A percentile compares a stretch with the other conserved stretches of the same genome.
phyloP scores from a whole-genome alignment of 1,140 invertebrate species.

The Tetragonula clypearis region DNA sequence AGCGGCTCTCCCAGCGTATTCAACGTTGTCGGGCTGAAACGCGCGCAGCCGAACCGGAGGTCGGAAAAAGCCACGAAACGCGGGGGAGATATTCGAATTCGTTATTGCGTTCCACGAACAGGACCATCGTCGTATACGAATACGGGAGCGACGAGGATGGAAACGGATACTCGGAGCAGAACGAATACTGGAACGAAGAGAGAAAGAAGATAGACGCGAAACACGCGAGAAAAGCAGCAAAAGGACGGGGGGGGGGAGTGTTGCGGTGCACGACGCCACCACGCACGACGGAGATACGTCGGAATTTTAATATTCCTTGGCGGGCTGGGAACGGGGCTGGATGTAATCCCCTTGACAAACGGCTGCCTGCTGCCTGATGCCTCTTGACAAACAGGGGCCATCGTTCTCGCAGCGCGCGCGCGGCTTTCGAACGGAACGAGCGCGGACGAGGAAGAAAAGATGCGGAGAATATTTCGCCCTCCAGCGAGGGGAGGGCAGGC shows the following conservation, averaged over 20 bases:
- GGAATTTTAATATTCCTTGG: slow-evolving; percentile 73
- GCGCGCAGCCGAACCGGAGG: not conserved
- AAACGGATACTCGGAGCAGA: not conserved
- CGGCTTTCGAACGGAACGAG: slow-evolving; percentile 36
- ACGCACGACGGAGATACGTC: slow-evolving; percentile 60
- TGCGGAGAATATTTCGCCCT: not conserved
- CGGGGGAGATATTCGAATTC: slow-evolving; percentile 55
- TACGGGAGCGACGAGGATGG: too few species aligned
- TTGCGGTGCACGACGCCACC: slow-evolving; percentile 22
- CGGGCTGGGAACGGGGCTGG: slow-evolving; percentile 41
- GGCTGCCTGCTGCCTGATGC: slow-evolving; percentile 64
- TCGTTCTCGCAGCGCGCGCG: slow-evolving; percentile 58
- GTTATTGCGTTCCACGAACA: slow-evolving; percentile 65
- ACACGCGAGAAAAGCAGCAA: not conserved
- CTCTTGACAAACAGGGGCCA: slow-evolving; percentile 71
- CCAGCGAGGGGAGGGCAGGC: not conserved
- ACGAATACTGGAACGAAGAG: not conserved
- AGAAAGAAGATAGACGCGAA: not conserved
- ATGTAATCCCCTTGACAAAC: slow-evolving; percentile 73
- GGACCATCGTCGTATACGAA: not conserved
- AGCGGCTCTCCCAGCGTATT: slow-evolving; percentile 6
- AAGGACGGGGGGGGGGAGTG: not conserved
- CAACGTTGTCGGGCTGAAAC: not conserved
- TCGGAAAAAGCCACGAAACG: slow-evolving; percentile 24
- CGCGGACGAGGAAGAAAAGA: slow-evolving; percentile 12